Evolutionary conservation across 2,888 invertebrate genomes (phyloP), one percentile per base, ranked within the genome.

Genomic region (Luperina nickerlii): DNA sequence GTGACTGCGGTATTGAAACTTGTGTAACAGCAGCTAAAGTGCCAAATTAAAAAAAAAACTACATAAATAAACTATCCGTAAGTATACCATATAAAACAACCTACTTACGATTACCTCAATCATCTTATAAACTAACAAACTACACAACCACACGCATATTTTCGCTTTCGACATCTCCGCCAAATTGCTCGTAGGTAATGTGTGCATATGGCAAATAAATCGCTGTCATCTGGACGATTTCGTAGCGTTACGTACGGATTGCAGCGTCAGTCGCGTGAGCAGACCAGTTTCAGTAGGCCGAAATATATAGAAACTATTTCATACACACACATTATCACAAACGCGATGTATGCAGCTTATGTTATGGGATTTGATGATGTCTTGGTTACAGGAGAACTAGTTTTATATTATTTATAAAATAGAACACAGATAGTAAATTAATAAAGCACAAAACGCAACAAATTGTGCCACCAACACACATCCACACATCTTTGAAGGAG

Each of bases 171-270:
- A 85, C 90, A 94, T 90, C 89, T 70, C 84, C 88, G 82, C 87
- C 76, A 74, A 76, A 84, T 85, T 89, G 88, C 82, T 85, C 76
- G 88, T 13, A 11, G 65, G 81, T 92, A 93, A 93, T 94, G 90
- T 90, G 90, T 90, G 88, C 91, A 92, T 95, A 95, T 94, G 92
- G 92, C 93, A 94, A 94, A 95, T 94, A 95, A 95, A 95, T 95
- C 91, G 93, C 88, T 83, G 88, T 86, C 88, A 92, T 94, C 92
- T 90, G 84, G 84, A 78, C 90, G 80, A 92, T 90, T 91, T 89
- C 85, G 88, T 88, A 91, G 92, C 88, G 89, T 90, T 90, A 66
- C 51, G 93, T 94, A 94, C 90, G 75, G 93, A 90, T 89, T 81
- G 92, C 94, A 94, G 63, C 81, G 63, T 62, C 68, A 85, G 78